Evolutionary conservation across 2,113 vertebrate genomes (phyloP), one percentile per base, ranked within the genome.

Genomic region (Ancistrus triradiatus): DNA sequence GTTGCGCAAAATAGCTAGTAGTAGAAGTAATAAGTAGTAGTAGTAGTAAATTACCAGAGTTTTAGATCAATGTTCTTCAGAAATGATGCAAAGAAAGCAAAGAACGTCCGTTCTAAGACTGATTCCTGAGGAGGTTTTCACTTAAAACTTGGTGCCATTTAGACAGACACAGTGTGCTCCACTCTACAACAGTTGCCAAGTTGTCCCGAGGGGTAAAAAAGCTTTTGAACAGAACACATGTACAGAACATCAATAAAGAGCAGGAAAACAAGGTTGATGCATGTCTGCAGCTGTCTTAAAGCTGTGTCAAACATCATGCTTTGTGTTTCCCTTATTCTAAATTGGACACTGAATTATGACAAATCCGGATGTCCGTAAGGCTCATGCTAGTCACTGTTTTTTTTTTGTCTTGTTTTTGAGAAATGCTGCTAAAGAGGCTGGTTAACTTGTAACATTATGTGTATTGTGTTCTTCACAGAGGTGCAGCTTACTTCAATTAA

Each of bases 401-500:
- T 61, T 61, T 62, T 49, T 51, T 63, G 38, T 51, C 74, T 77
- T 72, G 58, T 78, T 84, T 74, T 66, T 27, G 80, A 82, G 81
- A 82, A 84, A 80, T 70, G 74, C 82, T 83, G 82, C 79, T 79
- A 77, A 84, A 85, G 78, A 78, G 83, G 87, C 78, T 83, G 69
- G 83, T 83, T 83, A 87, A 81, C 77, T 85, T 89, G 84, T 88
- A 84, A 83, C 83, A 86, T 84, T 85, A 85, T 83, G 84, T 76
- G 76, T 73, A 78, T 82, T 81, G 80, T 84, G 83, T 78, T 77
- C 83, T 78, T 78, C 87, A 72, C 70, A 87, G 88, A 88, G 86
- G 88, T 90, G 86, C 88, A 90, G 83, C 86, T 89, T 89, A 86
- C 58, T 86, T 83, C 78, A 85, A 88, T 90, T 90, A 89, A 84